Percentiles rank a stretch among this genome's conserved stretches.
Evolutionary conservation across 2,797 vertebrate genomes (phyloP).

Genomic region (Loriculus beryllinus): DNA sequence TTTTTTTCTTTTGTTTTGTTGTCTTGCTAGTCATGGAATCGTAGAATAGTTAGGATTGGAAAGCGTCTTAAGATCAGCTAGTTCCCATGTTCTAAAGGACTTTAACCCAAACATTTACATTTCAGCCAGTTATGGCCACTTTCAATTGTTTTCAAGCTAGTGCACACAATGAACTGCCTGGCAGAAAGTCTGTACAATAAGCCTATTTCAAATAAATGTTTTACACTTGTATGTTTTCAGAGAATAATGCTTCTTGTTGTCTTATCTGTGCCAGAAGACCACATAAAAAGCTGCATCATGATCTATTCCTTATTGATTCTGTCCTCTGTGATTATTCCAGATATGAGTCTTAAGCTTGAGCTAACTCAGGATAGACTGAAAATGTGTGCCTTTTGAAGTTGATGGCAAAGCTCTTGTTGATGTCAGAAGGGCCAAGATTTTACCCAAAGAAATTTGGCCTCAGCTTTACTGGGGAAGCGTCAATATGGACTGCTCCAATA

Average conservation of each 20-base stretch:
- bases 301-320: neutral
- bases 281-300: neutral
- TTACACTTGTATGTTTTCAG: neutral
- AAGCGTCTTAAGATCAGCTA: neutral
- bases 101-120: conserved; percentile 5
- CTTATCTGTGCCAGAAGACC: neutral
- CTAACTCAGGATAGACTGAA: neutral
- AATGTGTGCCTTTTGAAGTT: conserved; percentile 5
- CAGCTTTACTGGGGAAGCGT: neutral
- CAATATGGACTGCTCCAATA: neutral
- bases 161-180: neutral
- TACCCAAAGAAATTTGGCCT: conserved; percentile 5
- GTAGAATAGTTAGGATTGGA: neutral
- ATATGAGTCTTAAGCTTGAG: neutral
- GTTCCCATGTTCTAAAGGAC: neutral
- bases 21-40: neutral
- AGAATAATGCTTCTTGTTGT: neutral
- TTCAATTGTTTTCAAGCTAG: neutral
- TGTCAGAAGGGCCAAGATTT: conserved; percentile 7
- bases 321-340: neutral
- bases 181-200: neutral
- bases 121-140: neutral
- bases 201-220: neutral
- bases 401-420: neutral
- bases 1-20: neutral